Evolutionary conservation across 2,888 invertebrate genomes (phyloP).

Genomic region (Eledona agricola): DNA sequence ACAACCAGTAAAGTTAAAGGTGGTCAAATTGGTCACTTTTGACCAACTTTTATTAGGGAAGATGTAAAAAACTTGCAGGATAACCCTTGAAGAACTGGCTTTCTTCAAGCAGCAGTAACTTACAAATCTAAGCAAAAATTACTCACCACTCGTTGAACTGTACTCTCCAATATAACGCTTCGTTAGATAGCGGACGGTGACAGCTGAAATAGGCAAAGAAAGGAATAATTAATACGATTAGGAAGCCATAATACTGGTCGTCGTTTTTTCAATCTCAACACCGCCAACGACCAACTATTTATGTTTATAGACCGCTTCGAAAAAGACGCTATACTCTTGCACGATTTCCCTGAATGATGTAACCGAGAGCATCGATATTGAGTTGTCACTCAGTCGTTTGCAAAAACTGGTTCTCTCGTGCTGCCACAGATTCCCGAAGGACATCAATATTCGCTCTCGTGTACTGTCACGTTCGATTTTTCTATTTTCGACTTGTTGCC

Average conservation of each 20-base stretch:
- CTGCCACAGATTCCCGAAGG: conserved; percentile 32
- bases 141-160: conserved; percentile 82
- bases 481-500: conserved; percentile 7
- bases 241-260: conserved; percentile 21
- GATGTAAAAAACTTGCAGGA: too few relatives aligned
- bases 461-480: conserved; percentile 20
- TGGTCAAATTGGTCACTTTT: too few relatives aligned
- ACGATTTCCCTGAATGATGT: conserved; percentile 24
- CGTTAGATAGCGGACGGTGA: conserved; percentile 80
- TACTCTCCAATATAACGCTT: conserved; percentile 84
- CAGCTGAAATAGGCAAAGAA: conserved; percentile 69
- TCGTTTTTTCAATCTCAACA: background rate
- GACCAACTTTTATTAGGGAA: too few relatives aligned
- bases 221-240: conserved; percentile 30
- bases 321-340: too few relatives aligned
- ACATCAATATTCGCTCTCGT: conserved; percentile 35
- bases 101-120: too few relatives aligned
- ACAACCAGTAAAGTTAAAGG: too few relatives aligned
- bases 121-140: conserved; percentile 17
- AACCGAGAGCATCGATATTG: conserved; percentile 33
- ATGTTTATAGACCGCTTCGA: conserved; percentile 6
- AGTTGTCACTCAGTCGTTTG: conserved; percentile 36
- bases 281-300: too few relatives aligned
- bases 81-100: too few relatives aligned
- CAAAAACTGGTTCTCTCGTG: conserved; percentile 37